Evolutionary conservation across 2,888 invertebrate genomes (phyloP).

Genomic region (Uloborus plumipes): DNA sequence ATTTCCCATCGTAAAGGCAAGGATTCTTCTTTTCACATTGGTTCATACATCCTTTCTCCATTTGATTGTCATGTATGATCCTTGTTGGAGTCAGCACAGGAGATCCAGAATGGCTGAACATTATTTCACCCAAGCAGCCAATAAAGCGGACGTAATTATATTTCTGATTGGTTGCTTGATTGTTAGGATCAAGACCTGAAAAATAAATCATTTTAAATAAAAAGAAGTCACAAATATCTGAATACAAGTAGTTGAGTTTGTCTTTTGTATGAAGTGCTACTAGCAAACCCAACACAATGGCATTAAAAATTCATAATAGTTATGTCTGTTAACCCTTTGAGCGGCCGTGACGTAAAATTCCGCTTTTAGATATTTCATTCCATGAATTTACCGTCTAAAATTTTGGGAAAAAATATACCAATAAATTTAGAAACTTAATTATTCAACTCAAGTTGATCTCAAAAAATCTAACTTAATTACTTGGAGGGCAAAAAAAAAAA

Average conservation of each 20-base stretch:
- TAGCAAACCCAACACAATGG: too few relatives aligned
- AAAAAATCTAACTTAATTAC: too few relatives aligned
- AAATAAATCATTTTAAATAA: conserved; percentile 13
- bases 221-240: neutral
- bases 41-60: conserved; percentile 89
- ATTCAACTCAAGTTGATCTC: too few relatives aligned
- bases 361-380: too few relatives aligned
- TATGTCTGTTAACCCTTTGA: too few relatives aligned
- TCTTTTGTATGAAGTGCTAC: too few relatives aligned
- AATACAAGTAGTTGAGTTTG: neutral
- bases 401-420: too few relatives aligned
- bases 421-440: too few relatives aligned
- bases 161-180: conserved; percentile 83
- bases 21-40: conserved; percentile 80
- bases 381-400: too few relatives aligned
- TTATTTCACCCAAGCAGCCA: conserved; percentile 90
- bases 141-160: conserved; percentile 94
- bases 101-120: conserved; percentile 72
- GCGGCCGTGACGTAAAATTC: too few relatives aligned
- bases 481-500: too few relatives aligned
- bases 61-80: conserved; percentile 87
- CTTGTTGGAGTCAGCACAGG: conserved; percentile 29
- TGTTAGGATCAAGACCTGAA: conserved; percentile 85
- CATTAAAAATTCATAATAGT: too few relatives aligned
- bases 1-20: conserved; percentile 88